Evolutionary conservation across 2,113 vertebrate genomes (phyloP).

Genomic region (Colistium nudipinnis): DNA sequence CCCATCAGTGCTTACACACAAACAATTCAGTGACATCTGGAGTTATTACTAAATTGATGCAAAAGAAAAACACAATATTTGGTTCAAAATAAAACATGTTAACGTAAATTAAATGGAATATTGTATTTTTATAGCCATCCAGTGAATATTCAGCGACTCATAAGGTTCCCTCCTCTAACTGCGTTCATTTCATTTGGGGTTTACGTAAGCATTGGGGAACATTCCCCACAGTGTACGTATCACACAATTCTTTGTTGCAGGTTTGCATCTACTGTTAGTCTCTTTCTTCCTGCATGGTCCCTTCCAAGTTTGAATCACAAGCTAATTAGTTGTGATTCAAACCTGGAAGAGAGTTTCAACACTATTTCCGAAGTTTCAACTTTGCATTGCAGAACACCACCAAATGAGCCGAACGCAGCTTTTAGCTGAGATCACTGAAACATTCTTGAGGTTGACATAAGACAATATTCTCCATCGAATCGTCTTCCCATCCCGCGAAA

Average conservation of each 20-base stretch:
- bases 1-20: constrained; percentile 71
- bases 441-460: constrained; percentile 51
- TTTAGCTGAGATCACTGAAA: constrained; percentile 70
- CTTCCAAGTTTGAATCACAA: constrained; percentile 24
- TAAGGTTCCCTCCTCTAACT: constrained; percentile 79
- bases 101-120: constrained; percentile 59
- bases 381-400: constrained; percentile 2
- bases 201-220: not conserved
- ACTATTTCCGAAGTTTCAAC: not conserved
- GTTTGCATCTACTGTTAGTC: not conserved
- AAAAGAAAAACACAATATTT: constrained; percentile 67
- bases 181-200: constrained; percentile 52
- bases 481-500: constrained; percentile 50
- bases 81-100: constrained; percentile 59
- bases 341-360: constrained; percentile 1
- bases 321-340: constrained; percentile 8
- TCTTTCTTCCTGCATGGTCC: not conserved
- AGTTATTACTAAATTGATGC: constrained; percentile 71
- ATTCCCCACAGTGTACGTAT: not conserved
- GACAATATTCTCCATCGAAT: constrained; percentile 59
- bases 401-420: constrained; percentile 56
- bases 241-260: not conserved
- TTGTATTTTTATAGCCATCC: constrained; percentile 59
- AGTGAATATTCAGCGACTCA: constrained; percentile 66
- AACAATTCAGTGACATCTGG: constrained; percentile 74